Conservation (phyloP, 2,113 vertebrate species). For the Arizona elegans region DNA sequence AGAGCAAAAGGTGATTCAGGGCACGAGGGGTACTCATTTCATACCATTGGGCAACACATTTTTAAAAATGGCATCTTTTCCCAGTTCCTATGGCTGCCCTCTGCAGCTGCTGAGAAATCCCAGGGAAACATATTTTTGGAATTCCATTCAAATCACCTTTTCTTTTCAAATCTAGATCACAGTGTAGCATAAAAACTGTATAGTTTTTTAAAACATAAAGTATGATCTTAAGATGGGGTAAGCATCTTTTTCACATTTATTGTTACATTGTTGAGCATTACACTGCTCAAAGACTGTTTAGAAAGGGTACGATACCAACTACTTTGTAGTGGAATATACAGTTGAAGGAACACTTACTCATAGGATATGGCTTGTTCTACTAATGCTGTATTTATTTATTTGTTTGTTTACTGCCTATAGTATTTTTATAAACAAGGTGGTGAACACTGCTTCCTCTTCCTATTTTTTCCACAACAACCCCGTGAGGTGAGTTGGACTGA, state of each 20-base stretch:
- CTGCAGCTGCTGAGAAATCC: no score
- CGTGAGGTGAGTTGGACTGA: no score
- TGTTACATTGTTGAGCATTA: no score
- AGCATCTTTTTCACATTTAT: neutral
- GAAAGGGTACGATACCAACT: neutral
- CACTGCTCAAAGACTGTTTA: neutral
- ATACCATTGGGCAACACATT: neutral
- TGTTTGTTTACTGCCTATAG: no score
- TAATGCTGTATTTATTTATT: neutral
- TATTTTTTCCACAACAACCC: no score
- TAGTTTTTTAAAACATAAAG: neutral
- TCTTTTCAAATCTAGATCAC: neutral
- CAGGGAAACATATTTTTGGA: neutral
- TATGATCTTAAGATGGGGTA: neutral
- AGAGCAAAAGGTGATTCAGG: neutral
- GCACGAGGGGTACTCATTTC: neutral
- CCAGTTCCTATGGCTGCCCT: neutral
- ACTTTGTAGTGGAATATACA: neutral
- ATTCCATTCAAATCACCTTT: neutral
- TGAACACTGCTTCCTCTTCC: no score
- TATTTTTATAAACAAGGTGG: no score
- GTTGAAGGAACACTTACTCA: neutral
- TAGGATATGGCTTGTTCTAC: neutral
- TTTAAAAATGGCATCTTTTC: neutral
- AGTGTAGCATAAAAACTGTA: neutral